Evolutionary conservation across 2,797 vertebrate genomes (phyloP).

Genomic region (Clamator glandarius): DNA sequence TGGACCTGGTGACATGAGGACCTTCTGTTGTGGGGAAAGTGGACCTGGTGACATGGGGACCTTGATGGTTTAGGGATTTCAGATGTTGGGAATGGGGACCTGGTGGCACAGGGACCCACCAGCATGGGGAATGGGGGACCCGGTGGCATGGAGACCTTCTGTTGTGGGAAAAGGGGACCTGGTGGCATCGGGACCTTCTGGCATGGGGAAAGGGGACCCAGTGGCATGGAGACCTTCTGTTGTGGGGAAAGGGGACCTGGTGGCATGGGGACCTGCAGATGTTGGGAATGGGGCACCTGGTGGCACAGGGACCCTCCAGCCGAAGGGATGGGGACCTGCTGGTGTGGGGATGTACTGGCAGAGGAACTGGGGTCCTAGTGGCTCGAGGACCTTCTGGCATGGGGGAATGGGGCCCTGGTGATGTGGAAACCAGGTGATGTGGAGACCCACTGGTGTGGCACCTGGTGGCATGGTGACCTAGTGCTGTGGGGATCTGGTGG

Average conservation of each 20-base stretch:
- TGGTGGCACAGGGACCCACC: neutral
- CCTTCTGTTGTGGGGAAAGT: too few relatives aligned
- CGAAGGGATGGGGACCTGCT: neutral
- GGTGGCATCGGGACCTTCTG: too few relatives aligned
- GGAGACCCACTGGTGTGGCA: too few relatives aligned
- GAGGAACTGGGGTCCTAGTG: neutral
- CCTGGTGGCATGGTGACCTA: neutral
- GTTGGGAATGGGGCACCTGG: neutral
- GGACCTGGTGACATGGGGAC: neutral
- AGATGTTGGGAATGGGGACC: neutral
- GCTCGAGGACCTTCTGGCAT: neutral
- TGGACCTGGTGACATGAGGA: neutral
- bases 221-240: neutral
- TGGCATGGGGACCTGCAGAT: neutral
- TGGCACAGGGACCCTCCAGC: neutral
- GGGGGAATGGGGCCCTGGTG: neutral
- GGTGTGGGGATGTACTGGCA: too few relatives aligned
- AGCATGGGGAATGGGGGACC: neutral
- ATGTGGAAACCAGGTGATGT: neutral
- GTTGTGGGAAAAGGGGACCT: too few relatives aligned
- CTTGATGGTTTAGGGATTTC: too few relatives aligned
- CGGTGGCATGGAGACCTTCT: neutral
- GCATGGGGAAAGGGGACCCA: too few relatives aligned
- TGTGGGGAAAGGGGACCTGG: neutral
- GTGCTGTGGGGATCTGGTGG: accelerated